Base-by-base conservation (phyloP, 64 coral and sea anemone species). In the Montipora foliosa region DNA sequence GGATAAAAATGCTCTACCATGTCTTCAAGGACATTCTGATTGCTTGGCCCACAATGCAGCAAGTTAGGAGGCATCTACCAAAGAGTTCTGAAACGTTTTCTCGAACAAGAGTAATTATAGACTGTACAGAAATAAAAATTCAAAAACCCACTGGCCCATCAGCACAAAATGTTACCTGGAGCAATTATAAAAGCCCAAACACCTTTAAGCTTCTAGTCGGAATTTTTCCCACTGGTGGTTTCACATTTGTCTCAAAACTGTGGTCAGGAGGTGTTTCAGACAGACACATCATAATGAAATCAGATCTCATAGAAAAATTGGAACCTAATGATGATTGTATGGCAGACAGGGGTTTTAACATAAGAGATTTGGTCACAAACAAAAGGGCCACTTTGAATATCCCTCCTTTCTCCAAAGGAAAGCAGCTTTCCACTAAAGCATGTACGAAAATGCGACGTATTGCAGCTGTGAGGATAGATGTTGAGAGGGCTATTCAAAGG, bases 351-450 rank as follows among this genome's bases (percentile, higher is more conserved):
- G 75, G 75, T 45, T 77, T 77, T 16, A 46, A 77, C n/a, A 87
- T 87, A 7, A 87, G 83, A 49, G 83, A 87, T 87, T 44, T 87
- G 45, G 83, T 87, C 16, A 70, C 44, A 87, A 67, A 21, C 13
- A 94, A 59, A 46, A 75, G 21, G n/a, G 76, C 84, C n/a, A 94
- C 85, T 59, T 55, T 92, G 22, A 92, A 92, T 45, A 92, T 92
- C 68, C 70, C 90, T 29, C 90, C 90, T 17, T 92, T 85, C 61
- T 84, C 90, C 58, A 86, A 86, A 45, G 90, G 90, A 57, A 92
- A 92, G 25, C 24, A 13, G 8, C 25, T 92, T 9, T 85, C 90
- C 17, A 53, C 6, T 86, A 85, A 49, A 11, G 81, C 74, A 93
- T 87, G 82, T 51, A 93, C 83, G 14, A 58, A 92, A 87, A 93